Evolutionary conservation across 92 coral and sea anemone species (phyloP).

Genomic region (Porites rus): DNA sequence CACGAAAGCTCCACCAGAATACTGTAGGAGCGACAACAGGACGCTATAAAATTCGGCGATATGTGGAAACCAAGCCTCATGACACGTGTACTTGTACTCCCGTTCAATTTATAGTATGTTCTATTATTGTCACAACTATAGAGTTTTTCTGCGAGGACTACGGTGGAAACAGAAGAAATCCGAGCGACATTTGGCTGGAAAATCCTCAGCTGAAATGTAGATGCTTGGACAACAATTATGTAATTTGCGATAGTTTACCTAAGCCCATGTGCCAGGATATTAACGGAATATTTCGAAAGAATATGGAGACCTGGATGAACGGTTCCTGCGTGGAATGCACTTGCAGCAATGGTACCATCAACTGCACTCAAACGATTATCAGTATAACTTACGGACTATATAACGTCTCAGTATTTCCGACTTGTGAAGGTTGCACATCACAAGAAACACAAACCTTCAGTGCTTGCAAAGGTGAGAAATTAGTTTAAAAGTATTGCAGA

Average conservation of each 20-base stretch:
- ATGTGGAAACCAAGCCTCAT: constrained; percentile 4
- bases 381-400: constrained; percentile 33
- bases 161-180: not conserved
- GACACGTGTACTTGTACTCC: constrained; percentile 4
- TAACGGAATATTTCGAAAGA: constrained; percentile 13
- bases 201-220: constrained; percentile 10
- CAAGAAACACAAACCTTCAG: not conserved
- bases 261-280: constrained; percentile 33
- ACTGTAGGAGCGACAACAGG: not conserved
- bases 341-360: constrained; percentile 23
- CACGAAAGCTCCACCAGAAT: not conserved
- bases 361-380: constrained; percentile 8
- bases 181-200: constrained; percentile 24
- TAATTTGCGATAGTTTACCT: not conserved
- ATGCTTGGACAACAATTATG: not conserved
- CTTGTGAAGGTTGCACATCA: constrained; percentile 19
- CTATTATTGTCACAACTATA: not conserved
- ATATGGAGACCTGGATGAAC: constrained; percentile 37
- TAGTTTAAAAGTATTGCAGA: not conserved
- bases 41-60: constrained; percentile 21
- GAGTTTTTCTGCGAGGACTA: not conserved
- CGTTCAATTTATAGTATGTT: not conserved
- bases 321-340: constrained; percentile 37
- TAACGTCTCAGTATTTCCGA: not conserved
- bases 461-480: constrained; percentile 28